phyloP scores from a whole-genome alignment of 2,113 vertebrate genomes.

The Tonatia bakeri region DNA sequence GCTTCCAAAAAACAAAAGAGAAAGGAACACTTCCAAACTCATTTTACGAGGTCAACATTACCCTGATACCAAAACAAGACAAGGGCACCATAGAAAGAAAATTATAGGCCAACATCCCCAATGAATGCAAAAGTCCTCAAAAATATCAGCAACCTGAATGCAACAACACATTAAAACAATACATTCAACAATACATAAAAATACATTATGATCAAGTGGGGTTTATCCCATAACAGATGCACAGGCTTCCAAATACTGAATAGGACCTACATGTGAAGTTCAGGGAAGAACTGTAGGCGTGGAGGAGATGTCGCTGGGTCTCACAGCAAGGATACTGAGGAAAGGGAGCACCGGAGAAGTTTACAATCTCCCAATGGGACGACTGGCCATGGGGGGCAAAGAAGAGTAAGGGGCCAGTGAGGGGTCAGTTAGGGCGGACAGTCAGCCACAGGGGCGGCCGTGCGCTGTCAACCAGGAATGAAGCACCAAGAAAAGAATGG shows the following conservation, averaged over 20 bases:
- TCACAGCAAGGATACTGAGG: not conserved
- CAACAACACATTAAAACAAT: no score
- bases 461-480: not conserved
- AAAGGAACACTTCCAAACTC: not conserved
- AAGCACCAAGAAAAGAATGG: not conserved
- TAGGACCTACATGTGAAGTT: not conserved
- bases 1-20: not conserved
- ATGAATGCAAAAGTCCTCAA: no score
- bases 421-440: rapidly evolving
- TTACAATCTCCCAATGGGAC: not conserved
- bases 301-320: not conserved
- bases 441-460: not conserved
- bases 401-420: not conserved
- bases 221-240: not conserved
- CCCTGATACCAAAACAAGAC: no score
- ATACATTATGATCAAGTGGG: no score
- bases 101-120: no score
- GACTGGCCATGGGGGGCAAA: not conserved
- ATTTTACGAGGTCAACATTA: no score
- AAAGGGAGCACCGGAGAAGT: not conserved
- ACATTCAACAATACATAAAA: no score
- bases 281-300: not conserved
- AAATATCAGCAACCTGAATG: no score
- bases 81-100: no score
- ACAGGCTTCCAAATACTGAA: not conserved